Percentiles rank a stretch among this genome's conserved stretches.
These are phyloP conservation scores for Ceyx cyanopectus DNA, from an alignment of 2,113 vertebrate genomes.

Conservation along the genomic window DNA sequence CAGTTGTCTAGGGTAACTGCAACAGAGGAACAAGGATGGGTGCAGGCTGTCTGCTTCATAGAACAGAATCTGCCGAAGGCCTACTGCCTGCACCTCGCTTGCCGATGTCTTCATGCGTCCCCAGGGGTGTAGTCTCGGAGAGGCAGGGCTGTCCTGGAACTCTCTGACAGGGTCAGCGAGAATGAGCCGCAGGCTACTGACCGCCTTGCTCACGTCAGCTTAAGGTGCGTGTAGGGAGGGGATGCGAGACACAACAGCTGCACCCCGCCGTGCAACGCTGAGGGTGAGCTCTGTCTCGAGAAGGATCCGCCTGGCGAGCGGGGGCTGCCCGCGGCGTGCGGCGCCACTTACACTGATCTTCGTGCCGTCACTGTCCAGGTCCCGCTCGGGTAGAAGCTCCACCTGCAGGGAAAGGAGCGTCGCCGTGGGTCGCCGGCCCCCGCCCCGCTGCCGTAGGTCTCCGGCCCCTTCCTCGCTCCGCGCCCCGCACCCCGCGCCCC, in stretches of 20 bases:
- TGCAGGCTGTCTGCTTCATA: background rate
- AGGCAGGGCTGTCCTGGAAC: background rate
- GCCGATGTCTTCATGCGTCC: background rate
- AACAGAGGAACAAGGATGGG: background rate
- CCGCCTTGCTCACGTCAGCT: background rate
- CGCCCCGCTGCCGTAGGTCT: background rate
- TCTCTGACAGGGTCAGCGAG: background rate
- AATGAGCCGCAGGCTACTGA: background rate
- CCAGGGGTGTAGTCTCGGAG: accelerated
- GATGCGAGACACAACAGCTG: too few species aligned
- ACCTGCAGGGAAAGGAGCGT: slow-evolving; percentile 64
- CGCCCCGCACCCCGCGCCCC: too few species aligned
- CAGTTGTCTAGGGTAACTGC: too few species aligned
- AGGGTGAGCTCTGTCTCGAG: too few species aligned
- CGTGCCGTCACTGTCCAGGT: slow-evolving; percentile 79
- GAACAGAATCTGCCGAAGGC: background rate
- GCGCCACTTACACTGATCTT: slow-evolving; percentile 82
- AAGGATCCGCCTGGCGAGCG: too few species aligned
- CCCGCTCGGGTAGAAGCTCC: slow-evolving; percentile 78
- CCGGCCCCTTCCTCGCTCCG: background rate
- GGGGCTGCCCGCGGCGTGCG: background rate
- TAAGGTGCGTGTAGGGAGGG: accelerated
- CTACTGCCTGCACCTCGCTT: accelerated
- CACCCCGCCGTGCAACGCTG: background rate
- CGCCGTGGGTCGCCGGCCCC: background rate